Conservation (phyloP, 2,888 invertebrate species). For the Petrolisthes cinctipes region DNA sequence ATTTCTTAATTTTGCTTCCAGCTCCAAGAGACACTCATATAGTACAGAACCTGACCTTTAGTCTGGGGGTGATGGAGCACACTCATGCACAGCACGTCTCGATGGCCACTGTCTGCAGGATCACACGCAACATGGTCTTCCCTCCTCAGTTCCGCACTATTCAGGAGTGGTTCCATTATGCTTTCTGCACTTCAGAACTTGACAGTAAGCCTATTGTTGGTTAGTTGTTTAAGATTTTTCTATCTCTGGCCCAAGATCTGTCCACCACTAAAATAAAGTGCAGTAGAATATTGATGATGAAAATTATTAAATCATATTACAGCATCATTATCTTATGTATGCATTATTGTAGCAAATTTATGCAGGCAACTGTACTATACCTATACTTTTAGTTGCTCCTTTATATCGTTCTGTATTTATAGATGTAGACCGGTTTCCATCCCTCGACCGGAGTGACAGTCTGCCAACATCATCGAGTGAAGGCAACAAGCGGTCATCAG, state of each 20-base stretch:
- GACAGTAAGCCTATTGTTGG: conserved; percentile 72
- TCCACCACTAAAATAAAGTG: no score
- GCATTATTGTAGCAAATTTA: no score
- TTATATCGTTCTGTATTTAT: neutral
- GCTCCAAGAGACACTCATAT: conserved; percentile 73
- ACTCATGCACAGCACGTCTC: conserved; percentile 83
- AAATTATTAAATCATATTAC: no score
- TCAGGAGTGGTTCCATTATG: conserved; percentile 97
- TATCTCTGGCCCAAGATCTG: no score
- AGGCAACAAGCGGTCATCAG: conserved; percentile 67
- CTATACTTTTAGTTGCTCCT: no score
- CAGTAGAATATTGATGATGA: no score
- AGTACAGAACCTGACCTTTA: conserved; percentile 90
- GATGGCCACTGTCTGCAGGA: conserved; percentile 94
- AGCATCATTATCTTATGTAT: no score
- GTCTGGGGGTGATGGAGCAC: conserved; percentile 79
- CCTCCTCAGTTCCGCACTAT: conserved; percentile 95
- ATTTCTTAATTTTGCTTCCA: neutral
- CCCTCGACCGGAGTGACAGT: conserved; percentile 76
- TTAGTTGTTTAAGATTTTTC: neutral
- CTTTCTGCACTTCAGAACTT: conserved; percentile 93
- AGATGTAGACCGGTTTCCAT: conserved; percentile 87
- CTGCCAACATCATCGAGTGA: conserved; percentile 49
- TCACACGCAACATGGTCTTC: conserved; percentile 90
- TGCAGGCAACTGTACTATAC: no score